phyloP scores from a whole-genome alignment of 1,140 invertebrate genomes.

The Oryzaephilus surinamensis region DNA sequence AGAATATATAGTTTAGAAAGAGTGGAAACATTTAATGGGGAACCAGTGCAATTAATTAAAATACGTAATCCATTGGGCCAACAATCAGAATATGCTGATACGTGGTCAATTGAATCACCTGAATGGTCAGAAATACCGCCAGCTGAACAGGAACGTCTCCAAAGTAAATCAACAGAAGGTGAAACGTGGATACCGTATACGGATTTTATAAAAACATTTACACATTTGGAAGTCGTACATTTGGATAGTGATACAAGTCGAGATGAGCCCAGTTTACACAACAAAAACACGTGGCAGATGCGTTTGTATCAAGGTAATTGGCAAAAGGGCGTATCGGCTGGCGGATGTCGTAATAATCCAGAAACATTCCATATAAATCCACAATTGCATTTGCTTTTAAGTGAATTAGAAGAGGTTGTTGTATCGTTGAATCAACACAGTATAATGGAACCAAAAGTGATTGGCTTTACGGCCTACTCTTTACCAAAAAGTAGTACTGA shows the following conservation, averaged over 20 bases:
- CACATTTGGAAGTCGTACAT: constrained; percentile 76
- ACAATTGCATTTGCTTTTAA: constrained; percentile 70
- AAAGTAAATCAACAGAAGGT: constrained; percentile 47
- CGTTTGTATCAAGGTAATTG: constrained; percentile 76
- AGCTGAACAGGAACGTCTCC: constrained; percentile 61
- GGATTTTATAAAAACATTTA: constrained; percentile 77
- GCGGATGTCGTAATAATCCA: constrained; percentile 82
- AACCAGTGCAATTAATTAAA: constrained; percentile 61
- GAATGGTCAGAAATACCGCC: constrained; percentile 68
- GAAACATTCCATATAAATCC: constrained; percentile 92
- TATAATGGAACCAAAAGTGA: constrained; percentile 85
- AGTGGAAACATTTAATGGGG: constrained; percentile 64
- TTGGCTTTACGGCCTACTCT: constrained; percentile 84
- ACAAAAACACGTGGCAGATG: constrained; percentile 75
- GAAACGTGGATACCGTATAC: constrained; percentile 83
- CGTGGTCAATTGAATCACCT: constrained; percentile 56
- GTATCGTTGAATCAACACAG: constrained; percentile 84
- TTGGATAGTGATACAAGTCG: constrained; percentile 75
- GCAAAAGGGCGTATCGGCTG: constrained; percentile 79
- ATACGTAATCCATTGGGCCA: constrained; percentile 60
- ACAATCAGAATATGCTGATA: constrained; percentile 57
- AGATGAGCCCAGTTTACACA: constrained; percentile 70
- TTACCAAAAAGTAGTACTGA: constrained; percentile 57
- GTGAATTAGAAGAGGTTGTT: constrained; percentile 75
- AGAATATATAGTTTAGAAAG: constrained; percentile 70